phyloP scores from a whole-genome alignment of 2,113 vertebrate genomes.

The Pygoscelis antarcticus region DNA sequence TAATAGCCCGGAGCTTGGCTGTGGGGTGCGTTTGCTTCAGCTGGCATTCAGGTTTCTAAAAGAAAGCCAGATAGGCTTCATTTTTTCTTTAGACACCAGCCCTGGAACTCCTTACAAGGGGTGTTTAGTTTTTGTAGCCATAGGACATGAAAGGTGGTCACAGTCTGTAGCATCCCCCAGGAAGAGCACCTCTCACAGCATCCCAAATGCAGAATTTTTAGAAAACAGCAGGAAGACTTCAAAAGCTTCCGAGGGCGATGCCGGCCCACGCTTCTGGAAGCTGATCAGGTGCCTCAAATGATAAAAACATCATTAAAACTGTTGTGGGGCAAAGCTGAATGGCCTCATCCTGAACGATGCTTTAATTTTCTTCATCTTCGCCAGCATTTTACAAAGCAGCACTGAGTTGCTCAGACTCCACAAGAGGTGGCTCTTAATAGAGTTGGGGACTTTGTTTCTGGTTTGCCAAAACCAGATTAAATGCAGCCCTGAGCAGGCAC shows the following conservation, averaged over 20 bases:
- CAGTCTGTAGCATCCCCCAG: background rate
- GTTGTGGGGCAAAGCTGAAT: background rate
- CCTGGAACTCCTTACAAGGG: background rate
- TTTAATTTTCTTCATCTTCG: accelerated
- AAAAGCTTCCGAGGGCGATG: accelerated
- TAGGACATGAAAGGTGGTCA: background rate
- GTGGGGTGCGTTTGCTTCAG: background rate
- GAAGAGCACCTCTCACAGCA: background rate
- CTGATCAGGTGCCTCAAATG: background rate
- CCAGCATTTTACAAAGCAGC: background rate
- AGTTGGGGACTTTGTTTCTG: background rate
- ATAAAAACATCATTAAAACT: background rate
- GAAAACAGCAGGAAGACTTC: background rate
- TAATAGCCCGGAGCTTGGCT: background rate
- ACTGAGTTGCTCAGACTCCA: background rate
- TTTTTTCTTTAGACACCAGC: background rate
- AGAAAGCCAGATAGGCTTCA: background rate
- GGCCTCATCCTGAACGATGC: accelerated
- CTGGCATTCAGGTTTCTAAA: background rate
- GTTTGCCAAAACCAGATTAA: background rate
- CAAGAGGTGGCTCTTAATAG: background rate
- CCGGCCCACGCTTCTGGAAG: background rate
- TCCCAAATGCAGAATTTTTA: background rate
- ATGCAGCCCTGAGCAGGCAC: accelerated
- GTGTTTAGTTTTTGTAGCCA: background rate